Evolutionary conservation across 2,113 vertebrate genomes (phyloP).

Genomic region (Camelus dromedarius): DNA sequence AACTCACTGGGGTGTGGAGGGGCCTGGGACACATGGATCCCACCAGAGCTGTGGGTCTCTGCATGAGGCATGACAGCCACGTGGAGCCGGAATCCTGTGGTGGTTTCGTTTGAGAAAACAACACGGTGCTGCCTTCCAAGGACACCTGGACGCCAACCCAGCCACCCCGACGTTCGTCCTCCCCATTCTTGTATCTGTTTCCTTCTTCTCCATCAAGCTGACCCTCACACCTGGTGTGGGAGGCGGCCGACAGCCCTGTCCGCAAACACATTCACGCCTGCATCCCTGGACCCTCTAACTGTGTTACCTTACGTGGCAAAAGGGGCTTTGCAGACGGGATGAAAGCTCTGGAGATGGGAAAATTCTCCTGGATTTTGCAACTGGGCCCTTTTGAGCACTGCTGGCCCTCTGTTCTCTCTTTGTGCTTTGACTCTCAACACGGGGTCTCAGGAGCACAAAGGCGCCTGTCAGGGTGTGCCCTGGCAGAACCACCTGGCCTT

Average conservation of each 20-base stretch:
- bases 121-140: background rate
- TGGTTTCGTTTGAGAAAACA: background rate
- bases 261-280: too few species aligned
- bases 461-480: background rate
- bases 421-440: background rate
- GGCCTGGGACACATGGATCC: background rate
- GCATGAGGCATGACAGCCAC: background rate
- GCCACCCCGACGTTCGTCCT: background rate
- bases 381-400: background rate
- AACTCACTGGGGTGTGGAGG: rapidly evolving
- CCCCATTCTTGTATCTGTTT: background rate
- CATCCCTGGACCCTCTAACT: background rate
- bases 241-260: background rate
- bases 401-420: background rate
- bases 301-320: background rate
- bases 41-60: background rate
- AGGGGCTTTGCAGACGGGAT: background rate
- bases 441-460: background rate
- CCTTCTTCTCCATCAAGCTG: background rate
- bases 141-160: background rate
- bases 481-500: background rate
- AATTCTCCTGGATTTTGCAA: too few species aligned
- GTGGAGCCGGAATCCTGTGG: background rate
- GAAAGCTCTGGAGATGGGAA: too few species aligned
- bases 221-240: background rate